A percentile compares a stretch with the other conserved stretches of the same genome.
phyloP scores from a whole-genome alignment of 2,888 invertebrate species.

The Phengaris arion region DNA sequence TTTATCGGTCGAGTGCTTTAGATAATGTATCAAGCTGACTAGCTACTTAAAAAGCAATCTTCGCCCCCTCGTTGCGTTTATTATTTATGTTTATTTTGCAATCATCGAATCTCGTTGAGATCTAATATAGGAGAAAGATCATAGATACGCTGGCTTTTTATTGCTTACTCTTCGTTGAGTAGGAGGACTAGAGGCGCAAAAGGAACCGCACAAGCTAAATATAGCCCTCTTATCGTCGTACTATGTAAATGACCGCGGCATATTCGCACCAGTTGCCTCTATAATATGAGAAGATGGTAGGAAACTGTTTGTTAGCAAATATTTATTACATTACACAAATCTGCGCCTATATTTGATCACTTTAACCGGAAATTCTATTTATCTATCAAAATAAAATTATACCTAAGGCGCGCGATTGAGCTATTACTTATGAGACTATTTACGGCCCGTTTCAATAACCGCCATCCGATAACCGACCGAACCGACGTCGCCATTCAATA shows the following conservation, averaged over 20 bases:
- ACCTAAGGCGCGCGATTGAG: no score
- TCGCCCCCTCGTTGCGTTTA: conserved; percentile 40
- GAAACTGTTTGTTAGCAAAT: background rate
- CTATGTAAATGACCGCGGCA: conserved; percentile 78
- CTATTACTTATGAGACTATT: no score
- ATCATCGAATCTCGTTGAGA: conserved; percentile 31
- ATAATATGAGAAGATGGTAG: conserved; percentile 58
- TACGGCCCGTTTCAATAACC: no score
- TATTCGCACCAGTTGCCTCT: conserved; percentile 69
- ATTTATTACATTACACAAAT: background rate
- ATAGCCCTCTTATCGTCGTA: conserved; percentile 76
- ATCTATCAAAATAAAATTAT: background rate
- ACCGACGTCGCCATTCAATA: no score
- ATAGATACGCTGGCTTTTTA: conserved; percentile 33
- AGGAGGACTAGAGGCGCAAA: conserved; percentile 51
- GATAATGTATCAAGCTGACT: conserved; percentile 62
- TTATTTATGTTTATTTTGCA: conserved; percentile 34
- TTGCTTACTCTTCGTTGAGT: background rate
- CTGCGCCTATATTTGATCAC: background rate
- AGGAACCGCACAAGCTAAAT: conserved; percentile 65
- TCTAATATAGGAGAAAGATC: conserved; percentile 36
- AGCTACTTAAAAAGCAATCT: conserved; percentile 39
- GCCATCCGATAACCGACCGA: no score
- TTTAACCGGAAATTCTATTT: background rate
- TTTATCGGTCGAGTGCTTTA: conserved; percentile 74